Evolutionary conservation across 2,888 invertebrate species (phyloP).

Genomic region (Ganaspis brasiliensis): DNA sequence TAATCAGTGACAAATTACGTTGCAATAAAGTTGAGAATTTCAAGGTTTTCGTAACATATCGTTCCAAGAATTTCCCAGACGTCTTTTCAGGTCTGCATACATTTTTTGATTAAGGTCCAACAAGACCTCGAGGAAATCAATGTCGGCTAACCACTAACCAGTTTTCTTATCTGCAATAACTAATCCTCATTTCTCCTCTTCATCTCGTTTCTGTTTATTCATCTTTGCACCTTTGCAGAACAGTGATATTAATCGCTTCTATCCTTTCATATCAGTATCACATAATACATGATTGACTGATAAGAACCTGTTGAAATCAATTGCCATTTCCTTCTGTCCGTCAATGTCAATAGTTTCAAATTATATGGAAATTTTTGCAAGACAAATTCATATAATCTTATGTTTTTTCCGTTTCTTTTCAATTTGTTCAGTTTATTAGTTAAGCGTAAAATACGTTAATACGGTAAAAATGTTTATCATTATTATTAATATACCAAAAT

Average conservation of each 20-base stretch:
- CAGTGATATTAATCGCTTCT: slow-evolving; percentile 4
- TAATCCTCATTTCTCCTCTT: slow-evolving; percentile 6
- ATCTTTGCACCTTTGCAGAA: slow-evolving; percentile 3
- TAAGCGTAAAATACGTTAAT: no score
- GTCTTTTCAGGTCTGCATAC: not conserved
- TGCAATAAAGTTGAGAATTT: no score
- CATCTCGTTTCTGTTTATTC: slow-evolving; percentile 17
- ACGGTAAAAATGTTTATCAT: no score
- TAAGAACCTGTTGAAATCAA: slow-evolving; percentile 10
- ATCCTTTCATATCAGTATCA: not conserved
- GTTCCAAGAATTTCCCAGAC: slow-evolving; percentile 6
- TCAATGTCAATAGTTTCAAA: no score
- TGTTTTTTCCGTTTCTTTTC: no score
- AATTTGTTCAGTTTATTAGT: no score
- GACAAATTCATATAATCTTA: no score
- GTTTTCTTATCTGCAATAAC: slow-evolving; percentile 7
- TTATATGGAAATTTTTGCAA: no score
- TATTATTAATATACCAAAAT: no score
- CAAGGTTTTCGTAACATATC: no score
- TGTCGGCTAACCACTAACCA: slow-evolving; percentile 27
- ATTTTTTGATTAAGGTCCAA: not conserved
- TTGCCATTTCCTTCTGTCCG: not conserved
- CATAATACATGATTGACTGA: slow-evolving; percentile 6
- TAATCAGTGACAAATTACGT: no score
- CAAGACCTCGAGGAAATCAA: slow-evolving; percentile 26